Base-by-base conservation (phyloP, 2,797 vertebrate species). In the Adelosebastes latens region DNA sequence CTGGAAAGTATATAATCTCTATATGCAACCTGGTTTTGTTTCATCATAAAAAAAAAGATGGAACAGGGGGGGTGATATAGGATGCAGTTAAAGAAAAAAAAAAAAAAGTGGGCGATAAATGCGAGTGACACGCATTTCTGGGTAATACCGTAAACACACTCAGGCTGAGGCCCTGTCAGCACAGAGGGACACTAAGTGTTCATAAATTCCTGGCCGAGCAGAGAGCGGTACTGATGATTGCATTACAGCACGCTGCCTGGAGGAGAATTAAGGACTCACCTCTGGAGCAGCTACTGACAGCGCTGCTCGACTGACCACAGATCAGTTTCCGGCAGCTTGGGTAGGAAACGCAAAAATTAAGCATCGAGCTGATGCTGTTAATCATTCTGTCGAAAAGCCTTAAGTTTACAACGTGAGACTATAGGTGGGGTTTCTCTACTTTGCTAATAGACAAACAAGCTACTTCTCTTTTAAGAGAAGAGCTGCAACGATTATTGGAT, bases 111-210 rank as follows among this genome's bases (percentile, higher is more conserved):
- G 75, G 77, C 6, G 68, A 82, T 92, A 90, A 94, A 94, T 25
- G 86, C 60, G 32, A 71, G 81, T 65, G 86, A 88, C 87, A 72
- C 34, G 61, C 72, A 85, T 93, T 88, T 87, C 80, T 75, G 80
- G 77, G 83, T 49, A 68, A 83, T 63, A 77, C 84, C 29, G 82
- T 89, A 92, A 90, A 93, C 83, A 87, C 72, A 77, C 72, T 70
- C 14, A 1, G 1, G 70, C 67, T 27, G 76, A 87, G 71, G 76
- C 56, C 80, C 87, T 84, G 91, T 91, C 90, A 88, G 80, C 91
- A 87, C 83, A 66, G 90, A 88, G 73, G 64, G 84, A 88, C 88
- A 81, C 88, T 85, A 91, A 93, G 90, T 90, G 86, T 93, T 94
- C 92, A 92, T 90, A 92, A 90, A 94, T 92, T 87, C 87, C 87